Evolutionary conservation across 2,113 vertebrate species (phyloP), one percentile per base, ranked within the genome.

Genomic region (Oryzias celebensis): DNA sequence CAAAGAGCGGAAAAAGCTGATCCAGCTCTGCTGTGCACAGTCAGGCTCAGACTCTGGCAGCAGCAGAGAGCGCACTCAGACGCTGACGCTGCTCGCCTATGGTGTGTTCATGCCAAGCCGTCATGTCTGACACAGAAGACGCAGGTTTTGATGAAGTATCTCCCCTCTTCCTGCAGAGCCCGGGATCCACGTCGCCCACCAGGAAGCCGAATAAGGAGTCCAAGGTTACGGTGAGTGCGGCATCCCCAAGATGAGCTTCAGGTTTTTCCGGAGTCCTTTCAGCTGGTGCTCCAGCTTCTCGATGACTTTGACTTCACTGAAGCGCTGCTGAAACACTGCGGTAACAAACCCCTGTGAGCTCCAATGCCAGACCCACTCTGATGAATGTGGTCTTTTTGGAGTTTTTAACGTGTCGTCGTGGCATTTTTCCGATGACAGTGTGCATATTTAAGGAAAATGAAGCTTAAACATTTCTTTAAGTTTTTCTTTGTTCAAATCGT

Each of bases 141-240:
- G 84, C 55, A 14, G 53, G 87, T 82, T 91, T 91, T 92, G 87
- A 93, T 1, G 82, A 86, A 78, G 83, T 75, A 20, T 92, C 88
- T 79, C 90, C 74, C 82, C 87, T 95, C 72, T 93, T 84, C 86
- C 85, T 57, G 22, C 94, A 96, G 94, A 93, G 93, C 77, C 94
- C 93, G 2, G 92, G 89, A 65, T 92, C 93, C 36, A 90, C 90
- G 0, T 94, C 94, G 1, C 91, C 93, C 56, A 86, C 90, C 77
- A 93, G 91, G 80, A 95, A 83, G 58, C 93, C 93, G 64, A 93
- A 80, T 88, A 94, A 92, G 84, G 94, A 95, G 63, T 92, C 86
- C 65, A 92, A 92, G 43, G 85, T 94, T 60, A 95, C 94, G 51
- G 95, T 96, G 88, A 95, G 94, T 91, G 80, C 26, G 48, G 26